Base-by-base conservation (phyloP, 2,888 invertebrate genomes). In the Rhamphomyia laevipes region DNA sequence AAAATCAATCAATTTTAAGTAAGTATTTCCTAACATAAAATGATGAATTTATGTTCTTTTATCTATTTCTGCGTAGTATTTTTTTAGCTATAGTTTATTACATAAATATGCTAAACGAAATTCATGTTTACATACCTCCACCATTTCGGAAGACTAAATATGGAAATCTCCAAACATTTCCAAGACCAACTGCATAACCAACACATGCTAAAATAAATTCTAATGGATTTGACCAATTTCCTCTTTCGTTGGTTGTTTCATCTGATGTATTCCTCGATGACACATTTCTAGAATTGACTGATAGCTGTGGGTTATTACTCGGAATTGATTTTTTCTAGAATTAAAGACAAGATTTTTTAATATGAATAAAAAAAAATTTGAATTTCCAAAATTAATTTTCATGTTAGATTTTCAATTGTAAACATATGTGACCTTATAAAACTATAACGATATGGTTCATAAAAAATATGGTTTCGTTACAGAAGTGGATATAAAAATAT, bases 121-220 rank as follows among this genome's bases (percentile, higher is more conserved):
- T 37, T 33, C 13, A 18, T 17, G 17, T 13, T 30, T 50, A 55
- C 56, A 50, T 54, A 56, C 57, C 58, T 50, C 58, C 58, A 23
- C 58, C 57, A 48, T 58, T 58, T 17, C 59, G 56, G 51, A 56
- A 60, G 9, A 56, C 59, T 30, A 60, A 48, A 54, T 58, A 55
- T 38, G 59, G 60, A 52, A 60, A 60, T 48, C 60, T 52, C 60
- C 60, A 60, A 51, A 60, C 55, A 51, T 60, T 60, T n/a, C 60
- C 59, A 18, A 60, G 51, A 44, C 60, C 60, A 38, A 60, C 55
- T 46, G 60, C 60, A 57, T 60, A 60, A 31, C 57, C 56, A 42
- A 59, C 45, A 49, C 60, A 60, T 10, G 60, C 56, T 33, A 60
- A 51, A 43, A 57, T 49, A 48, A 60, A 60, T 53, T 60, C 57